Conservation (phyloP, 2,888 invertebrate species). For the Macropis europaea region DNA sequence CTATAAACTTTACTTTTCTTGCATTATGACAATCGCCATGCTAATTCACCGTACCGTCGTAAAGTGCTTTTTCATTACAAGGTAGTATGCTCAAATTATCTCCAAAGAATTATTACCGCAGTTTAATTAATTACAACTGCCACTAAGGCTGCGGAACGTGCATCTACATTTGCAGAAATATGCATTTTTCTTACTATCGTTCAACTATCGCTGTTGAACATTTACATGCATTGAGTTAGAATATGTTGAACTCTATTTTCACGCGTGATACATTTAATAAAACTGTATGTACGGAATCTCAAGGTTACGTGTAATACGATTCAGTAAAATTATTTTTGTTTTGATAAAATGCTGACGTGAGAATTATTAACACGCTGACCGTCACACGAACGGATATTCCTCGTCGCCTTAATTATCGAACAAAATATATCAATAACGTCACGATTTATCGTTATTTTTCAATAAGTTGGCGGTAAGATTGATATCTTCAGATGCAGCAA, state of each 20-base stretch:
- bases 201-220: too few species aligned
- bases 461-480: too few species aligned
- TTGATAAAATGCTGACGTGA: too few species aligned
- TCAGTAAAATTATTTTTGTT: background rate
- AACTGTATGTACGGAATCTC: background rate
- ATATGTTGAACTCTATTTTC: too few species aligned
- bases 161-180: background rate
- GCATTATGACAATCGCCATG: background rate
- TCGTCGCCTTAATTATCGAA: too few species aligned
- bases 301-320: background rate
- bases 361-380: too few species aligned
- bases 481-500: too few species aligned
- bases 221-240: too few species aligned
- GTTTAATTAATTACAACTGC: constrained; percentile 5
- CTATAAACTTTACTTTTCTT: background rate
- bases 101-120: background rate
- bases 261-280: too few species aligned
- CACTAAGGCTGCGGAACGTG: background rate
- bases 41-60: background rate
- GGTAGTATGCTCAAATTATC: constrained; percentile 6
- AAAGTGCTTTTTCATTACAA: constrained; percentile 3
- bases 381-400: too few species aligned
- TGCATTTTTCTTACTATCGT: background rate
- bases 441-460: too few species aligned
- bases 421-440: too few species aligned